Percentiles rank a stretch among this genome's conserved stretches.
Evolutionary conservation across 1,140 invertebrate species (phyloP).

Genomic region (Plectrocnemia conspersa): DNA sequence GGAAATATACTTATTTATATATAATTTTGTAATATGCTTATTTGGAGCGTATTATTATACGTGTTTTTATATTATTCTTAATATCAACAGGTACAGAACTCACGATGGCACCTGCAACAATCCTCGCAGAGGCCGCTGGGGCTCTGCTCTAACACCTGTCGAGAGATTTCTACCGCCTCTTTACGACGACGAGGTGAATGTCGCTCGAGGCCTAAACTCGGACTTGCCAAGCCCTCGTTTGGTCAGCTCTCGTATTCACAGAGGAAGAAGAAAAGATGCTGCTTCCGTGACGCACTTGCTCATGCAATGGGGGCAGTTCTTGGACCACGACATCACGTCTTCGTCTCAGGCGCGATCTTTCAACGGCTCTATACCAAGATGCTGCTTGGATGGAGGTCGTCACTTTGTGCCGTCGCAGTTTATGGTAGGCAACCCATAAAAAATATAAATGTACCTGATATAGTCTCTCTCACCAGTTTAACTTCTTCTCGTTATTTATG

Average conservation of each 20-base stretch:
- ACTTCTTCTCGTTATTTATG: background rate
- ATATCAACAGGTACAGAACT: conserved; percentile 62
- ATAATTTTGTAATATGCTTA: no score
- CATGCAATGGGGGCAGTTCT: conserved; percentile 83
- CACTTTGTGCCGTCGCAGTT: conserved; percentile 58
- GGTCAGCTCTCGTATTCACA: conserved; percentile 62
- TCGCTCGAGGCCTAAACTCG: conserved; percentile 53
- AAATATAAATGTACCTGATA: background rate
- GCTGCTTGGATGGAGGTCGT: conserved; percentile 63
- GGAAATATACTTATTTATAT: no score
- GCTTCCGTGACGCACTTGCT: conserved; percentile 66
- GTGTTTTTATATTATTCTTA: background rate
- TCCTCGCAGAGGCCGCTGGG: conserved; percentile 66
- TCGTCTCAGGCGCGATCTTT: conserved; percentile 65
- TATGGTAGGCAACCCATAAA: conserved; percentile 51
- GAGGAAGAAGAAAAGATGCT: conserved; percentile 56
- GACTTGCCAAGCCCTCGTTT: conserved; percentile 63
- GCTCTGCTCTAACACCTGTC: conserved; percentile 77
- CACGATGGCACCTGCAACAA: conserved; percentile 87
- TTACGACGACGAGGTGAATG: conserved; percentile 75
- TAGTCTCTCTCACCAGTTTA: no score
- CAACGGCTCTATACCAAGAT: conserved; percentile 74
- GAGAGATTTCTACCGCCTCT: conserved; percentile 73
- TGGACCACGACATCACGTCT: conserved; percentile 77
- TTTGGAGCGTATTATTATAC: no score